A percentile compares a stretch with the other conserved stretches of the same genome.
Conservation (phyloP, 2,888 invertebrate species). For the Epicampocera succincta region DNA sequence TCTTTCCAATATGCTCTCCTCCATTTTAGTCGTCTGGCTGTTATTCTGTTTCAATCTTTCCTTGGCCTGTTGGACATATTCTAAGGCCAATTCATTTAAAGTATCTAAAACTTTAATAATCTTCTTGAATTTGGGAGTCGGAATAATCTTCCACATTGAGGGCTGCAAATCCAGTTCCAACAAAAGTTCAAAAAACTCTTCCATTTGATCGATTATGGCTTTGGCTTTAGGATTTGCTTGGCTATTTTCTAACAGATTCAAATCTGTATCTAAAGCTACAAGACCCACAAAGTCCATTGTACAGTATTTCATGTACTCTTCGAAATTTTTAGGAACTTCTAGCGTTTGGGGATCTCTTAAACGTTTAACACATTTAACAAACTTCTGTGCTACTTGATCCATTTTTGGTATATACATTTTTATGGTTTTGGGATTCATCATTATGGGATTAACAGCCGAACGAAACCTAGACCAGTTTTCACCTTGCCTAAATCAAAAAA, state of each 20-base stretch:
- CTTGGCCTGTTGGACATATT: constrained; percentile 78
- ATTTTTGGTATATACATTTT: constrained; percentile 82
- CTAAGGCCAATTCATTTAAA: constrained; percentile 70
- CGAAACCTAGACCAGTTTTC: constrained; percentile 85
- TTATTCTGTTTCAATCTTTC: constrained; percentile 73
- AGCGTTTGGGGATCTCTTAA: constrained; percentile 72
- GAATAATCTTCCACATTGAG: constrained; percentile 73
- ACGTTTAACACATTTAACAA: constrained; percentile 71
- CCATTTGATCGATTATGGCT: constrained; percentile 67
- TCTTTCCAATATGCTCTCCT: constrained; percentile 82
- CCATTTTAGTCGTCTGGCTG: constrained; percentile 66
- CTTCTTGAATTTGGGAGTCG: constrained; percentile 72
- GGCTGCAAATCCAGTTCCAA: constrained; percentile 74
- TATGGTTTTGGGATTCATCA: constrained; percentile 84
- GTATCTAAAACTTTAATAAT: constrained; percentile 70
- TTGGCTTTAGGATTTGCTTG: constrained; percentile 70
- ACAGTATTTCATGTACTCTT: constrained; percentile 83
- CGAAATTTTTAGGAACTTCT: constrained; percentile 81
- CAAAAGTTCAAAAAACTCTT: constrained; percentile 68
- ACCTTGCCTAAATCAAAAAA: constrained; percentile 77
- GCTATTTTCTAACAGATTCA: constrained; percentile 71
- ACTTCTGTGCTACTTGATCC: constrained; percentile 81
- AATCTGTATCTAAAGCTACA: constrained; percentile 77
- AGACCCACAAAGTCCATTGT: constrained; percentile 82
- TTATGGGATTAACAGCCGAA: constrained; percentile 85